Evolutionary conservation across 2,113 vertebrate genomes (phyloP).

Genomic region (Vulpes vulpes): DNA sequence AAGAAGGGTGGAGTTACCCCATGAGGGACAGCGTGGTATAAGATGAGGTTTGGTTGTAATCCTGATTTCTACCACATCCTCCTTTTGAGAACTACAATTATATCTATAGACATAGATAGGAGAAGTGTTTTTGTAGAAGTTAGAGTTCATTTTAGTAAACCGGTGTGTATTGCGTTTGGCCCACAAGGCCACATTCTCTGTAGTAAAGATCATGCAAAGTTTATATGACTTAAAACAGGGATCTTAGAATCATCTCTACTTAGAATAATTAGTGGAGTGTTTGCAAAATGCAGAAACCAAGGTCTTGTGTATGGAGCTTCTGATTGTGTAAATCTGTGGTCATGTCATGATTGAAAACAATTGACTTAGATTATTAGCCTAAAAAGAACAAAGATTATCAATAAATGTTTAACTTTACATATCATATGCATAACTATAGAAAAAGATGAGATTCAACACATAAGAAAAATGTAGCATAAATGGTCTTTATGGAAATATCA

Average conservation of each 20-base stretch:
- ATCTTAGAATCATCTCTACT: neutral
- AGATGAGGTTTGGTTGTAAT: neutral
- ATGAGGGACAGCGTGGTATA: fast-evolving
- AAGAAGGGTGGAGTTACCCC: neutral
- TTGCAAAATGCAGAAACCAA: neutral
- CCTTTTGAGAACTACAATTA: neutral
- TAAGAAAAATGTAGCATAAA: neutral
- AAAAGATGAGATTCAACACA: neutral
- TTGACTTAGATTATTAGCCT: neutral
- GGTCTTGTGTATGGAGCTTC: neutral
- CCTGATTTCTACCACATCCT: neutral
- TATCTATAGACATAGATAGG: neutral
- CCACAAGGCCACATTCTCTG: neutral
- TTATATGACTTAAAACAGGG: neutral
- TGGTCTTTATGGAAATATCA: neutral
- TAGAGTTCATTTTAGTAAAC: neutral
- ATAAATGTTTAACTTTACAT: neutral
- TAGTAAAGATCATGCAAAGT: neutral
- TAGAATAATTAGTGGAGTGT: neutral
- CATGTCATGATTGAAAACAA: neutral
- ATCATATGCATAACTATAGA: neutral
- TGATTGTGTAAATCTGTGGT: neutral
- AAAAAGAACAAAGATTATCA: neutral
- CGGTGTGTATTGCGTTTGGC: neutral
- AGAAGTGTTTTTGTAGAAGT: neutral